Percentiles rank a stretch among this genome's conserved stretches.
phyloP scores from a whole-genome alignment of 1,140 invertebrate genomes.

The Papilio polytes region DNA sequence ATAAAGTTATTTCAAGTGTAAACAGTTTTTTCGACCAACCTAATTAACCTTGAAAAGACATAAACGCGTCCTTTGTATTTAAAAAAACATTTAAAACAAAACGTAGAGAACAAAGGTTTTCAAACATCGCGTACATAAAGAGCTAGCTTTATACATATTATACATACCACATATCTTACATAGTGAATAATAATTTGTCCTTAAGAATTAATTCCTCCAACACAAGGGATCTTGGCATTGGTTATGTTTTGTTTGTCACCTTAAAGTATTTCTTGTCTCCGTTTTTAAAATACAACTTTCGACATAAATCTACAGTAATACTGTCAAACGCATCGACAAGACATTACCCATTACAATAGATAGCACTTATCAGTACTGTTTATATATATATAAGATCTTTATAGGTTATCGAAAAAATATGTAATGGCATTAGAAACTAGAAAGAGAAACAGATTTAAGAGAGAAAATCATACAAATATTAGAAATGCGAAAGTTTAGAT shows the following conservation, averaged over 20 bases:
- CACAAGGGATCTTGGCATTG: background rate
- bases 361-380: no score
- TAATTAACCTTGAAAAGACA: background rate
- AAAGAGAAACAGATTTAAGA: no score
- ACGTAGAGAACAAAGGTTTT: background rate
- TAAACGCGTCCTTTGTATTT: conserved; percentile 16
- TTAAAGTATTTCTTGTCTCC: no score
- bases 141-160: background rate
- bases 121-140: background rate
- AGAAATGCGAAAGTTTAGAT: no score
- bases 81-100: conserved; percentile 7
- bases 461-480: no score
- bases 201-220: background rate
- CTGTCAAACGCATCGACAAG: no score
- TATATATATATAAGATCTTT: no score
- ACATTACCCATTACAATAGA: no score
- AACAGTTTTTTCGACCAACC: background rate
- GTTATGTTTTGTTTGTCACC: background rate
- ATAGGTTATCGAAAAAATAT: no score
- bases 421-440: no score
- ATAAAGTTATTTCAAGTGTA: background rate
- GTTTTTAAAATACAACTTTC: no score
- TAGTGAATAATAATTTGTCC: background rate
- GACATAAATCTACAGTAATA: no score
- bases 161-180: background rate